Percentiles rank a stretch among this genome's conserved stretches.
Evolutionary conservation across 2,888 invertebrate species (phyloP).

Genomic region (Hedya salicella): DNA sequence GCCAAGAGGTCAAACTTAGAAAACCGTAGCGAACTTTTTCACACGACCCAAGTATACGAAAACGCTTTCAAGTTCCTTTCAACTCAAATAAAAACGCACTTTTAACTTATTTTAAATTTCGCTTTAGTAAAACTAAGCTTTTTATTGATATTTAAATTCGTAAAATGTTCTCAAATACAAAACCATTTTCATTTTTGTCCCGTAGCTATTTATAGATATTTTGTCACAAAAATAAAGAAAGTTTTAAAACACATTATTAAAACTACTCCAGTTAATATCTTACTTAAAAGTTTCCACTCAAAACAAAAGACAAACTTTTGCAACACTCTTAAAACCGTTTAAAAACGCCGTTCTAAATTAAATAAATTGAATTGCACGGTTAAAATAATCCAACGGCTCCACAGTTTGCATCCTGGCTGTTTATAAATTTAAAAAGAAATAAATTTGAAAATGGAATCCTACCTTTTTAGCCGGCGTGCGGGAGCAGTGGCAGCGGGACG

Average conservation of each 20-base stretch:
- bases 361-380: neutral
- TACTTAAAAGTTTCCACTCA: neutral
- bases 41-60: constrained; percentile 13
- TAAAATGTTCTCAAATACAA: neutral
- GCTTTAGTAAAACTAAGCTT: neutral
- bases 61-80: constrained; percentile 19
- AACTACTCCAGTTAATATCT: neutral
- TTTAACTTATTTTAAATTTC: neutral
- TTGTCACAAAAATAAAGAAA: neutral
- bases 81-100: constrained; percentile 6
- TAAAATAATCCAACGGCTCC: neutral
- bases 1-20: constrained; percentile 40
- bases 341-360: neutral
- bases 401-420: constrained; percentile 17
- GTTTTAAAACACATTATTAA: neutral
- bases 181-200: neutral
- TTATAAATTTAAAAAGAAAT: constrained; percentile 6
- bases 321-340: constrained; percentile 1
- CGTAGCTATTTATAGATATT: neutral
- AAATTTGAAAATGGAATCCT: constrained; percentile 47
- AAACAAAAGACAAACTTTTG: constrained; percentile 26
- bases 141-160: neutral
- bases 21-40: constrained; percentile 13
- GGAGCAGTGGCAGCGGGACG: constrained; percentile 61
- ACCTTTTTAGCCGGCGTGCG: constrained; percentile 56